Evolutionary conservation across 92 coral and sea anemone species (phyloP), one percentile per base, ranked within the genome.

Genomic region (Zoanthus solanderi): DNA sequence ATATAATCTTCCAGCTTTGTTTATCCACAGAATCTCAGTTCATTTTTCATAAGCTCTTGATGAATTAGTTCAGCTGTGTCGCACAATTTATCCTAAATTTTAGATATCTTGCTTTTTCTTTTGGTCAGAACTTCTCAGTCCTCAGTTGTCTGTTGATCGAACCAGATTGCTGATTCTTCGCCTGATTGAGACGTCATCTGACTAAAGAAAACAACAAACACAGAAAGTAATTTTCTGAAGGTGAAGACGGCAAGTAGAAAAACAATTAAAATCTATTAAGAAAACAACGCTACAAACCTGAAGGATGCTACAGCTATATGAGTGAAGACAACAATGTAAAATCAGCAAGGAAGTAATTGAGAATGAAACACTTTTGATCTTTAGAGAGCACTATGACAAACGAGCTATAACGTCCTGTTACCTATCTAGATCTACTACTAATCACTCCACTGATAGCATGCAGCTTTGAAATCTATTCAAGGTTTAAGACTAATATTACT

Each of bases 101-200:
- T 10, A 3, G 69, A 17, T 23, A 7, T 63, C 28, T 28, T 8
- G 23, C 69, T 17, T 17, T n/a, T 63, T 16, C 15, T 9, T 69
- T 32, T 0, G 1, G 11, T 44, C 6, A n/a, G 8, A 5, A 30
- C 6, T 12, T 12, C 3, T 7, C 4, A 69, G 4, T 34, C 42
- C 42, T 69, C 45, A 30, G 11, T 15, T 30, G 16, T 30, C 16
- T 23, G 30, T 30, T n/a, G 61, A 71, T 14, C 75, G 63, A 18
- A 81, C 85, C 85, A 81, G 50, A 11, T 81, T 67, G 74, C 75
- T 73, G 76, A 81, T 52, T 67, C 85, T 50, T 47, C 85, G 75
- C 61, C 85, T 81, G 63, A 81, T 32, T 46, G 85, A 46, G 29
- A 81, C 46, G 18, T 81, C 85, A 81, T 81, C 85, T 50, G 85